A percentile compares a stretch with the other conserved stretches of the same genome.
Conservation (phyloP, 1,140 invertebrate genomes). For the Diachasmimorpha longicaudata region DNA sequence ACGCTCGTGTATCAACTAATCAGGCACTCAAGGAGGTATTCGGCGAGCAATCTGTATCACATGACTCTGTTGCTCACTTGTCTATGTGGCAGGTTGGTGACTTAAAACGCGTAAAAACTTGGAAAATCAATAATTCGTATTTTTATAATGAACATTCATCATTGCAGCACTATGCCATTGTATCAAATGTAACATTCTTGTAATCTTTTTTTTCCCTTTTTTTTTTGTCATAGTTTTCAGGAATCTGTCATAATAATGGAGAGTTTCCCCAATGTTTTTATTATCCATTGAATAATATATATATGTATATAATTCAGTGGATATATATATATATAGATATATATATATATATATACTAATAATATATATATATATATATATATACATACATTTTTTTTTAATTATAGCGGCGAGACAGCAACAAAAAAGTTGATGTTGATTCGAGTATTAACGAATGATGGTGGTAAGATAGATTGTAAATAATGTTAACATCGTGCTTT, state of each 20-base stretch:
- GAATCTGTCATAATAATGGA: not conserved
- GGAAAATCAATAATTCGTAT: slow-evolving; percentile 11
- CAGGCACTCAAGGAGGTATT: slow-evolving; percentile 2
- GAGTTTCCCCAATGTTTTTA: not conserved
- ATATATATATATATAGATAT: too few species aligned
- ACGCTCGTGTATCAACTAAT: not conserved
- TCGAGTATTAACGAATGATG: slow-evolving; percentile 4
- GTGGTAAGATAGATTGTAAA: slow-evolving; percentile 54
- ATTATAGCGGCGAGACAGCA: not conserved
- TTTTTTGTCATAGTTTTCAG: not conserved
- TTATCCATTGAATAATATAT: too few species aligned
- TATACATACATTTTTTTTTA: slow-evolving; percentile 7
- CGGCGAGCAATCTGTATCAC: slow-evolving; percentile 22
- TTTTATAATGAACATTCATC: not conserved
- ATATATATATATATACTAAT: too few species aligned
- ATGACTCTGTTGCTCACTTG: slow-evolving; percentile 14
- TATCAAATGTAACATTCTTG: not conserved
- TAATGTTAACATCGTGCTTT: slow-evolving; percentile 53
- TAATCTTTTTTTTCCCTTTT: not conserved
- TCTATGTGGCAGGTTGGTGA: slow-evolving; percentile 38
- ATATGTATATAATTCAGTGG: too few species aligned
- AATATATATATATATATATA: too few species aligned
- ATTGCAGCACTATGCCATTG: not conserved
- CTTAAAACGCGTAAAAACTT: slow-evolving; percentile 22
- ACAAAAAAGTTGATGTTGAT: not conserved